phyloP scores from a whole-genome alignment of 2,888 invertebrate species.

The Scaptomyza flava region DNA sequence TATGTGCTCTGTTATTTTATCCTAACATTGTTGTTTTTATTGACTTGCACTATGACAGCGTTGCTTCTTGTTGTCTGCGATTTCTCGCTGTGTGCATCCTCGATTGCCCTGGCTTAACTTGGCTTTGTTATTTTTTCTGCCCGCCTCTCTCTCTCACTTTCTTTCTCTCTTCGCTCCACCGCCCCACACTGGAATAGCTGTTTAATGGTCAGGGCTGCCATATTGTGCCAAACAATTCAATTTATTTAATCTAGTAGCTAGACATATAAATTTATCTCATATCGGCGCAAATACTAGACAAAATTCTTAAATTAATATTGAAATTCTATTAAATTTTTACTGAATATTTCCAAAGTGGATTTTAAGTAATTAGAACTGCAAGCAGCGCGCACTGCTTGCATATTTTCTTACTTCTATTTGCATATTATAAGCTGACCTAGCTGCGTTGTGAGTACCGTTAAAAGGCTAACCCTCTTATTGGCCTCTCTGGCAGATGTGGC shows the following conservation, averaged over 20 bases:
- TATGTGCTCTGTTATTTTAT: background rate
- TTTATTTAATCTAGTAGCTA: constrained; percentile 69
- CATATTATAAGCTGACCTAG: background rate
- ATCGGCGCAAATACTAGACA: background rate
- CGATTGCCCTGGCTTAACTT: constrained; percentile 64
- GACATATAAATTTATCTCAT: constrained; percentile 56
- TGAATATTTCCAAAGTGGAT: background rate
- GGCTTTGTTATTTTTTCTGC: constrained; percentile 47
- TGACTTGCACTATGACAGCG: constrained; percentile 36
- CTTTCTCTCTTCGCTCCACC: background rate
- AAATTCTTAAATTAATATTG: background rate
- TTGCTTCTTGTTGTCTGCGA: constrained; percentile 45
- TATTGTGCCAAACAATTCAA: constrained; percentile 70
- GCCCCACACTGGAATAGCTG: constrained; percentile 13
- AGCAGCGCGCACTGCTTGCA: background rate
- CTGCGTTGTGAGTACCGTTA: constrained; percentile 2
- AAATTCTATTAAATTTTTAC: background rate
- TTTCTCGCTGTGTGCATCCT: constrained; percentile 44
- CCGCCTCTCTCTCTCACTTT: background rate
- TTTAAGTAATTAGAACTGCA: background rate
- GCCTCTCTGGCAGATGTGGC: constrained; percentile 6
- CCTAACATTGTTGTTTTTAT: constrained; percentile 28
- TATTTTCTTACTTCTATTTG: background rate
- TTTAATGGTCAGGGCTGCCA: constrained; percentile 51
- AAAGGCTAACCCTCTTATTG: constrained; percentile 27